Percentiles rank a stretch among this genome's conserved stretches.
phyloP scores from a whole-genome alignment of 1,140 invertebrate genomes.

The Helicoverpa zea region DNA sequence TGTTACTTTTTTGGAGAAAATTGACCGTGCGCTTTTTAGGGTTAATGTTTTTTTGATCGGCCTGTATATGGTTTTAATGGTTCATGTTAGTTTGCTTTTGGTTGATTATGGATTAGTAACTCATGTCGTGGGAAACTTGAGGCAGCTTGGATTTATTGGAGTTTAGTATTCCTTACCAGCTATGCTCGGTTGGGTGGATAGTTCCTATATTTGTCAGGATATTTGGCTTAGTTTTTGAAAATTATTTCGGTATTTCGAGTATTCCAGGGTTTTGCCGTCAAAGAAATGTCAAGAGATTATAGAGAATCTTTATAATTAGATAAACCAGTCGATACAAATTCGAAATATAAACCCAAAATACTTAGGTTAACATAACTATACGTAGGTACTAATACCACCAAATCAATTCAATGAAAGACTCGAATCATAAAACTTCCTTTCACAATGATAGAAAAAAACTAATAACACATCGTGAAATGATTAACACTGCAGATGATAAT shows the following conservation, averaged over 20 bases:
- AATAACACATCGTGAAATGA: slow-evolving; percentile 70
- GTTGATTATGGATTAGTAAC: background rate
- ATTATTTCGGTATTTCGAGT: too few species aligned
- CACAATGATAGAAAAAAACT: slow-evolving; percentile 51
- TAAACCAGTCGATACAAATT: too few species aligned
- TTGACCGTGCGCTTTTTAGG: slow-evolving; percentile 2
- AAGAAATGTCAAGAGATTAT: too few species aligned
- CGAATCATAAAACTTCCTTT: slow-evolving; percentile 24
- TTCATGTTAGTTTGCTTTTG: background rate
- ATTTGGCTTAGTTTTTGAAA: too few species aligned
- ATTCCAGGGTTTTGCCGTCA: too few species aligned
- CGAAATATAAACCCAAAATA: too few species aligned
- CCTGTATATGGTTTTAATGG: background rate
- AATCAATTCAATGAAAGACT: slow-evolving; percentile 33
- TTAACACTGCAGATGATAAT: slow-evolving; percentile 65
- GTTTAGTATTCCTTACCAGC: too few species aligned
- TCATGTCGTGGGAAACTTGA: background rate
- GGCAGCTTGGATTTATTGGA: too few species aligned
- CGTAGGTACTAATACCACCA: background rate
- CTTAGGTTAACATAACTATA: background rate
- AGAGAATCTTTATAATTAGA: too few species aligned
- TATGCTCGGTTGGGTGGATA: too few species aligned
- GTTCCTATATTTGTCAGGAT: too few species aligned
- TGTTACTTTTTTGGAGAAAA: slow-evolving; percentile 11
- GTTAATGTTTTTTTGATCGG: slow-evolving; percentile 6